A percentile compares a stretch with the other conserved stretches of the same genome.
Conservation (phyloP, 2,797 vertebrate genomes). For the Picus viridis region DNA sequence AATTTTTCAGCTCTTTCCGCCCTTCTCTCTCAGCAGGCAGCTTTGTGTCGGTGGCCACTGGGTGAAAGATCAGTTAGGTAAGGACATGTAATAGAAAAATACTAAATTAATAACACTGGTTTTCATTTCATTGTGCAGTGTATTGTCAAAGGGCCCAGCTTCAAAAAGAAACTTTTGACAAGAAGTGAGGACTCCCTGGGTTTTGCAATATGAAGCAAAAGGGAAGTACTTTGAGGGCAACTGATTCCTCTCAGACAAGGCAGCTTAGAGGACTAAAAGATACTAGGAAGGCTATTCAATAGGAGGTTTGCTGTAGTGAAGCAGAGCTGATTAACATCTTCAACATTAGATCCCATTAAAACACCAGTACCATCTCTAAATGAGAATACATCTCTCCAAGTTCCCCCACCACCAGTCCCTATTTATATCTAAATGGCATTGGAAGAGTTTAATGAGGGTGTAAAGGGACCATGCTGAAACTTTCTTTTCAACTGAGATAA, state of each 20-base stretch:
- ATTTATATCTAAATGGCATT: conserved; percentile 18
- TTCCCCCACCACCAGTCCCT: background rate
- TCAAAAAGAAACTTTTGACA: background rate
- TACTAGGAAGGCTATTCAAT: background rate
- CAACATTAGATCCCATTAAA: background rate
- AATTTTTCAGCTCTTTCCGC: background rate
- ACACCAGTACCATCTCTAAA: background rate
- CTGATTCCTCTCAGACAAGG: background rate
- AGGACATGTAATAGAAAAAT: background rate
- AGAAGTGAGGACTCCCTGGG: background rate
- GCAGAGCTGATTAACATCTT: background rate
- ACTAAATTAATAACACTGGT: background rate
- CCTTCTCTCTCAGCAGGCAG: background rate
- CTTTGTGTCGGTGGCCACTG: background rate
- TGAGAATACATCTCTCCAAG: background rate
- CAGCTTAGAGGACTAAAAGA: background rate
- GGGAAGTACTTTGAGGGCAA: background rate
- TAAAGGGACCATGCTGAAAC: background rate
- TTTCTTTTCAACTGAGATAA: background rate
- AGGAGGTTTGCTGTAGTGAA: background rate
- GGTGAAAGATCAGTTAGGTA: conserved; percentile 32
- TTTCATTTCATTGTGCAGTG: background rate
- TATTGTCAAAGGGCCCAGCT: background rate
- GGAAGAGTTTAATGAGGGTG: background rate
- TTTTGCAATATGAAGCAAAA: background rate